Evolutionary conservation across 2,888 invertebrate genomes (phyloP), one percentile per base, ranked within the genome.

Genomic region (Anarsia innoxiella): DNA sequence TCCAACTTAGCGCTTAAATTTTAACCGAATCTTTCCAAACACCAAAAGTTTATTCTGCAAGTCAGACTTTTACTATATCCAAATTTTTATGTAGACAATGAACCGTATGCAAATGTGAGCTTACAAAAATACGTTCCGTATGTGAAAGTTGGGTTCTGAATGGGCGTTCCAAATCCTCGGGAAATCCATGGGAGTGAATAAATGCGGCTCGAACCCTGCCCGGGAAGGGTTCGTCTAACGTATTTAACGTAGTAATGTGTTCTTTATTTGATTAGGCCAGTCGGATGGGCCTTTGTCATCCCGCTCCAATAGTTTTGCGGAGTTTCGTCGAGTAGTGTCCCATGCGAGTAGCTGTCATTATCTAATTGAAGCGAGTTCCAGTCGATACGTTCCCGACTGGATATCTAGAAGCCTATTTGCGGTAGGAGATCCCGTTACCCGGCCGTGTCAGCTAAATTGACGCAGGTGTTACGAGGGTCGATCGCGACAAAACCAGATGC

Each of bases 241-340:
- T 34, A 39, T 33, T 39, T 31, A 36, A 36, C 32, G 36, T 16
- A 26, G 36, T 40, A 36, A 36, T 34, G 31, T 32, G 32, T 36
- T 36, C 40, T 28, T 32, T 32, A 36, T 40, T 36, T 32, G 31
- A 36, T 40, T 40, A 36, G 26, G 38, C 32, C 30, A 12, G 23
- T 38, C 10, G 33, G 39, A 30, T 31, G 28, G 35, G 33, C 13
- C 12, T 28, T 23, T 35, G 39, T 39, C 39, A 34, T 23, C 26
- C 26, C 15, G 15, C 35, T 23, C 30, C 31, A 25, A 40, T 40
- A 39, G 40, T 40, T 36, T 28, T 11, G 13, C 27, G 31, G 13
- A 36, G 40, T 36, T 40, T 15, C 19, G 11, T 4, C 25, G 23
- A 25, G 31, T 11, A 16, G 31, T 11, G 13, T 36, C 32, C 34